Conservation (phyloP, 2,888 invertebrate species). For the Drosophila buzzatii region DNA sequence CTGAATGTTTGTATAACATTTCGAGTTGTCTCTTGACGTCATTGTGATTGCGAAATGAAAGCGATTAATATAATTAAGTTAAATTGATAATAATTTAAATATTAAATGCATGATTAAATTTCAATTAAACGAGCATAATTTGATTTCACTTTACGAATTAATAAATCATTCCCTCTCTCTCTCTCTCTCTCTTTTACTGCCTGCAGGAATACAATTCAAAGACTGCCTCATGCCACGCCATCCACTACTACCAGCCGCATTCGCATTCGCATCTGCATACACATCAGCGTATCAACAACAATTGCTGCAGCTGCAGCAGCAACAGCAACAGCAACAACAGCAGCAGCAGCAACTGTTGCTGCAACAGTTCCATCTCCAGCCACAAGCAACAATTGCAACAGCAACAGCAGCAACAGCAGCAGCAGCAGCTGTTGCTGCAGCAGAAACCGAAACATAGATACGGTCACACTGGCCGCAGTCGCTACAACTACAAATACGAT, state of each 20-base stretch:
- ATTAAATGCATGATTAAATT: not conserved
- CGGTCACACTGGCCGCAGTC: constrained; percentile 57
- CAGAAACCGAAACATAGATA: constrained; percentile 36
- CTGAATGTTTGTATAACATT: too few species aligned
- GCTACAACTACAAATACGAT: constrained; percentile 73
- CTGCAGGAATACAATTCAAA: constrained; percentile 84
- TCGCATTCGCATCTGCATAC: constrained; percentile 29
- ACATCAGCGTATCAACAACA: constrained; percentile 34
- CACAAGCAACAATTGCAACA: constrained; percentile 7
- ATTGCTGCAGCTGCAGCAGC: constrained; percentile 20
- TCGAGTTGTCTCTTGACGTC: not conserved
- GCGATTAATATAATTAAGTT: not conserved
- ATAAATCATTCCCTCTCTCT: not conserved
- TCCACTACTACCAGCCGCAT: constrained; percentile 83
- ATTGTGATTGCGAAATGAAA: too few species aligned
- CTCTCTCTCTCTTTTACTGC: not conserved
- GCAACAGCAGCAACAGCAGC: constrained; percentile 29
- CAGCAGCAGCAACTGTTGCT: constrained; percentile 23
- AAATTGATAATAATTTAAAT: not conserved
- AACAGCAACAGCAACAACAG: constrained; percentile 30
- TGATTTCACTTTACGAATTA: not conserved
- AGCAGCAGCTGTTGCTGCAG: constrained; percentile 38
- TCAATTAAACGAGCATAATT: not conserved
- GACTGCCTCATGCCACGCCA: constrained; percentile 85
- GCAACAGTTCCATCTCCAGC: constrained; percentile 14